phyloP scores from a whole-genome alignment of 2,888 invertebrate genomes.

The Drosophila stalkeri region DNA sequence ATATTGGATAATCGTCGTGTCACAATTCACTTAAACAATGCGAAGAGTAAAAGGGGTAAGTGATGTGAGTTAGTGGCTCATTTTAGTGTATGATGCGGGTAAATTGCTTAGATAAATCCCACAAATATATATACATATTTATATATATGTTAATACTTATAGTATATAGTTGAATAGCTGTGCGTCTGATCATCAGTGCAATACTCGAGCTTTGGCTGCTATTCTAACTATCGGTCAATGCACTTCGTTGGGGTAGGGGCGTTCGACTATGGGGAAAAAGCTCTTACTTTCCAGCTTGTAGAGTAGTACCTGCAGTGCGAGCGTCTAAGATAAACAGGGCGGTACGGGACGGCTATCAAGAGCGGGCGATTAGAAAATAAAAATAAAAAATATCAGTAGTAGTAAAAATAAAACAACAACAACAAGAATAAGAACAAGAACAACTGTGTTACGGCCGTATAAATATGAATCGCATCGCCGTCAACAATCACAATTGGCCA shows the following conservation, averaged over 20 bases:
- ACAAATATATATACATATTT: background rate
- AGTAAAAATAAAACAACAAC: constrained; percentile 3
- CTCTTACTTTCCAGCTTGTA: constrained; percentile 21
- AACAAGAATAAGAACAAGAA: background rate
- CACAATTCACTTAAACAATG: constrained; percentile 8
- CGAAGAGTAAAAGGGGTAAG: background rate
- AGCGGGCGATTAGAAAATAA: constrained; percentile 41
- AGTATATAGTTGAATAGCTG: constrained; percentile 1
- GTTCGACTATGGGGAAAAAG: background rate
- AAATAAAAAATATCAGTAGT: constrained; percentile 35
- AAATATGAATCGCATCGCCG: constrained; percentile 58
- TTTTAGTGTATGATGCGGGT: constrained; percentile 10
- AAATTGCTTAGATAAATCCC: constrained; percentile 2
- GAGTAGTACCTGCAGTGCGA: constrained; percentile 18
- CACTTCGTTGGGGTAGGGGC: constrained; percentile 26
- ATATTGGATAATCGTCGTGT: constrained; percentile 3
- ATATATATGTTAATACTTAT: background rate
- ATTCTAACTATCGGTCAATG: constrained; percentile 58
- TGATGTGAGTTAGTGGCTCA: background rate
- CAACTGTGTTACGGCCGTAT: constrained; percentile 55
- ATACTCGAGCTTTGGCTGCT: constrained; percentile 2
- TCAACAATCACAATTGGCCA: constrained; percentile 50
- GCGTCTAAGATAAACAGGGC: constrained; percentile 44
- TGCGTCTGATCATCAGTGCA: background rate
- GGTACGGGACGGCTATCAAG: constrained; percentile 36